These are phyloP conservation scores for Synaphobranchus kaupii DNA, from an alignment of 2,797 vertebrate genomes.

Conservation along the genomic window DNA sequence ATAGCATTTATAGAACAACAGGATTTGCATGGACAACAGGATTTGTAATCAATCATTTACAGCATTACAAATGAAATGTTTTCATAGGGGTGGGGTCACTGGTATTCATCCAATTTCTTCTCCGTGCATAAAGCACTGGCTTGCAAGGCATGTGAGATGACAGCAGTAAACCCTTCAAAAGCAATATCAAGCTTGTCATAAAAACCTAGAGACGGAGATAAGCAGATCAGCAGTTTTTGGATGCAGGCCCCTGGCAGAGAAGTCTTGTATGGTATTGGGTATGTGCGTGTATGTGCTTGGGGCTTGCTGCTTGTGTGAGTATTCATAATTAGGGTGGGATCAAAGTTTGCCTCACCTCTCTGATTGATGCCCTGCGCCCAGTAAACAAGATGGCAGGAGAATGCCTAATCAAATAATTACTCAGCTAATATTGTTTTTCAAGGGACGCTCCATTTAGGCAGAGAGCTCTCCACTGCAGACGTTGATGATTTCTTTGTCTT, in stretches of 20 bases:
- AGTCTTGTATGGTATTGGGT: conserved; percentile 14
- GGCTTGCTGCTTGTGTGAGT: neutral
- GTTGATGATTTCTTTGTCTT: conserved; percentile 49
- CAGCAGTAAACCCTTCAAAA: conserved; percentile 60
- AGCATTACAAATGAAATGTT: conserved; percentile 50
- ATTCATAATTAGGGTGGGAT: neutral
- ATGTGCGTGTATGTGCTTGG: conserved; percentile 2
- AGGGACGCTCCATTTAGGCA: conserved; percentile 36
- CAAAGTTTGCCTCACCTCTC: neutral
- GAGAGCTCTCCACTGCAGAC: conserved; percentile 30
- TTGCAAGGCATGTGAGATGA: conserved; percentile 59
- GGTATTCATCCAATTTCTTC: conserved; percentile 58
- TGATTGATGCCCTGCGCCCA: conserved; percentile 12
- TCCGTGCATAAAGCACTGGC: conserved; percentile 56
- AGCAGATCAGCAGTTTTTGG: conserved; percentile 63
- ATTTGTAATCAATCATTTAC: conserved; percentile 28
- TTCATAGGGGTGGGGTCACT: conserved; percentile 51
- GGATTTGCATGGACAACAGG: neutral
- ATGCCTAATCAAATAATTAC: conserved; percentile 45
- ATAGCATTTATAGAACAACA: neutral
- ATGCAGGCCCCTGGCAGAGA: neutral
- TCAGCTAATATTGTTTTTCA: conserved; percentile 40
- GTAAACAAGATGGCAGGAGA: conserved; percentile 27
- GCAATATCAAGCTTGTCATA: conserved; percentile 63
- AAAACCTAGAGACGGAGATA: conserved; percentile 59